A percentile compares a stretch with the other conserved stretches of the same genome.
Evolutionary conservation across 1,140 invertebrate genomes (phyloP).

Genomic region (Dreissena polymorpha): DNA sequence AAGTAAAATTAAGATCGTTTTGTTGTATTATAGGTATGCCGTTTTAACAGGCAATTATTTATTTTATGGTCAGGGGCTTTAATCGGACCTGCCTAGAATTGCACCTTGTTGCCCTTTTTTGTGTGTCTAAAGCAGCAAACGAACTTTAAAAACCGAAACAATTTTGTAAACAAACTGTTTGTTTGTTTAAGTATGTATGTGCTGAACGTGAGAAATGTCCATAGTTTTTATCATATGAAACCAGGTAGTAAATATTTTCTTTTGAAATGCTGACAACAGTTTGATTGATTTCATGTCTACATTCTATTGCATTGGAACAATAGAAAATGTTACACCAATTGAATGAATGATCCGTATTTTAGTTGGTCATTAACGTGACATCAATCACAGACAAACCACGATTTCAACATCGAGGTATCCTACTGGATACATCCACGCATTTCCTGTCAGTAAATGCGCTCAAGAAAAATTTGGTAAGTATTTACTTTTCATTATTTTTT

Average conservation of each 20-base stretch:
- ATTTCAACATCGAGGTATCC: constrained; percentile 80
- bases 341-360: constrained; percentile 28
- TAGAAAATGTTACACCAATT: neutral
- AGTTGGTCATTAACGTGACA: constrained; percentile 74
- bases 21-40: no score
- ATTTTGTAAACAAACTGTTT: neutral
- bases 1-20: no score
- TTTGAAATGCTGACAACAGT: neutral
- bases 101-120: no score
- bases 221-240: neutral
- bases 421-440: constrained; percentile 82
- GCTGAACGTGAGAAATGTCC: neutral
- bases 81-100: no score
- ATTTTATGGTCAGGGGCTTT: no score
- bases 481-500: constrained; percentile 12
- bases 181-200: neutral
- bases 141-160: no score
- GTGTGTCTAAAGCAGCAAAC: no score
- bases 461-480: constrained; percentile 78
- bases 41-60: no score
- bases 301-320: neutral
- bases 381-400: constrained; percentile 74
- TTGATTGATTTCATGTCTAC: neutral
- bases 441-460: constrained; percentile 78
- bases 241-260: neutral